Base-by-base conservation (phyloP, 2,113 vertebrate genomes). In the Fregata magnificens region DNA sequence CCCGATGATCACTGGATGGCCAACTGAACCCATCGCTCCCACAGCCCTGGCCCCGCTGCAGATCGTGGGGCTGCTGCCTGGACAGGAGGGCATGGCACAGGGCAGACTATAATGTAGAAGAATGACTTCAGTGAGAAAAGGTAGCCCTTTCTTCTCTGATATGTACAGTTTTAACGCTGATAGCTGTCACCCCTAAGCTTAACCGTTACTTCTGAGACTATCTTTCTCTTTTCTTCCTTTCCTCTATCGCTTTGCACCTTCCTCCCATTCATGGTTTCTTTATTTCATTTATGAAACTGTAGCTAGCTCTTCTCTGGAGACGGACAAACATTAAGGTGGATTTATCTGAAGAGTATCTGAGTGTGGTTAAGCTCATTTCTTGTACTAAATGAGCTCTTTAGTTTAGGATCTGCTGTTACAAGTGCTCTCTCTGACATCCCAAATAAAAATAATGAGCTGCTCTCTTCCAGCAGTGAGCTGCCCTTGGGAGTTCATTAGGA, bases 401-500 rank as follows among this genome's bases (percentile, higher is more conserved):
- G 53, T 62, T 70, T 47, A 72, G 61, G 25, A 74, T 88, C 86
- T 82, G n/a, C 82, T 82, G 49, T 53, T 91, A 24, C 2, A 70
- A 95, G 66, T 9, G 16, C 26, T 38, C 58, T 88, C 59, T 84
- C 81, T 83, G 91, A 82, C 66, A 70, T 47, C 11, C 44, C 62
- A 91, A 63, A 93, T 73, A 70, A 93, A 95, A 95, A 84, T 92
- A 95, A 90, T 40, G 86, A 95, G 93, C 83, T 86, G 31, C 32
- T 93, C 16, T 72, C 70, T 91, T 53, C 34, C 49, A 88, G 89
- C 56, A 49, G 55, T 11, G 19, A 94, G 78, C 69, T 90, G 88
- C 89, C 89, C 62, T 72, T 0, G 0, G 86, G 84, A 80, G 62
- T 87, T 97, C 91, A 82, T 81, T 94, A 97, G 84, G 93, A 83